Base-by-base conservation (phyloP, 2,797 vertebrate species). In the Centroberyx gerrardi region DNA sequence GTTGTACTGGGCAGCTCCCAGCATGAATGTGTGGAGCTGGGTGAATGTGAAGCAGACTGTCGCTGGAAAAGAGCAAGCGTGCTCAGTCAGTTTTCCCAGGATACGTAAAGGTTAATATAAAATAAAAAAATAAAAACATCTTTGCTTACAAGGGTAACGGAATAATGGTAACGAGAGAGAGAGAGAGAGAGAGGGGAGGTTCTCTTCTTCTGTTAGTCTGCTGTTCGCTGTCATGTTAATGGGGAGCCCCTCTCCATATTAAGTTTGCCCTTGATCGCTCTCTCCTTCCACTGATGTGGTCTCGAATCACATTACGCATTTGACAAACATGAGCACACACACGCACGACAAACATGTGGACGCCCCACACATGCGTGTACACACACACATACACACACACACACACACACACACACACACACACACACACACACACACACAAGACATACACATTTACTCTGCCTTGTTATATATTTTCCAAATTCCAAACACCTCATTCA, bases 241-340 rank as follows among this genome's bases (percentile, higher is more conserved):
- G 58, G 63, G 38, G 49, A 80, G 56, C 72, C 58, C 74, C 62
- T 68, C 79, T 93, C 88, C 88, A 92, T 93, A 85, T 85, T 90
- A 91, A 91, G 76, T 88, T 66, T 0, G 83, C 46, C 92, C 92
- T 94, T 94, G 84, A 92, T 92, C 82, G 80, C 54, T 42, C 61
- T n/a, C 67, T 87, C 81, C 65, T 88, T 80, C 66, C 22, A 14
- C 84, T 69, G 81, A 73, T 76, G 83, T 77, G 73, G 55, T 83
- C 84, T 79, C 84, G 85, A 92, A 93, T 93, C 74, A 72, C 82
- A 87, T 86, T 87, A 81, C 42, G 64, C 69, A 67, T 49, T 62
- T 56, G 33, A 33, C 68, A 70, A 59, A 53, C 33, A 53, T 4
- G n/a, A 8, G 5, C 27, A 14, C 63, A 73, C 22, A 74, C 36